phyloP scores from a whole-genome alignment of 2,113 vertebrate genomes.

The Anser brachyrhynchus region DNA sequence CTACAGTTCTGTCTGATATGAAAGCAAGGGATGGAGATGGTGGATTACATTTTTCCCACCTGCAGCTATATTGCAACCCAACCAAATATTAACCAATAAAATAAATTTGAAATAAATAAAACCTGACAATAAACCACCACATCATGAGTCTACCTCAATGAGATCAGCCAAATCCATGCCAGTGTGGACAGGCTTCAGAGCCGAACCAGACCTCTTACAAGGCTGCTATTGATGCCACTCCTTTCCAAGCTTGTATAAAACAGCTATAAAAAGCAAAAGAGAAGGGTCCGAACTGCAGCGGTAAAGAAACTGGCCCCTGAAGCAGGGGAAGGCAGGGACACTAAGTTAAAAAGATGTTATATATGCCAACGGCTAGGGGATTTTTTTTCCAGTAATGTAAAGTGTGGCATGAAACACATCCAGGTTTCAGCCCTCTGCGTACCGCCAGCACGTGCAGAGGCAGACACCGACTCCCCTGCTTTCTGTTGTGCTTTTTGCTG shows the following conservation, averaged over 20 bases:
- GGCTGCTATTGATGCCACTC: not conserved
- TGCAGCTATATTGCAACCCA: not conserved
- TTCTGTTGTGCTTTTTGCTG: not conserved
- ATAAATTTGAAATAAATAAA: not conserved
- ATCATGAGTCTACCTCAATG: not conserved
- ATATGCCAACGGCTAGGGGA: accelerated
- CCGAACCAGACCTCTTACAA: not conserved
- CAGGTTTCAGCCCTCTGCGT: not conserved
- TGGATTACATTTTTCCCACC: not conserved
- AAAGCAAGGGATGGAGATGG: not conserved
- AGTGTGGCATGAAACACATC: not conserved
- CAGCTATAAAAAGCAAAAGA: not conserved
- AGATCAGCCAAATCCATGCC: not conserved
- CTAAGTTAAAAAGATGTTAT: not conserved
- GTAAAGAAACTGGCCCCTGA: not conserved
- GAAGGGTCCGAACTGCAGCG: not conserved
- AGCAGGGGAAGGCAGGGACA: not conserved
- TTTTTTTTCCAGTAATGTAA: not conserved
- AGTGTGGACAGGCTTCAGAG: not conserved
- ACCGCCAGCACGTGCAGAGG: accelerated
- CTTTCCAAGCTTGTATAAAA: not conserved
- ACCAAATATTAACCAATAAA: not conserved
- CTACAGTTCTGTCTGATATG: not conserved
- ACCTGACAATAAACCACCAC: not conserved
- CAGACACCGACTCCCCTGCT: not conserved